Conservation (phyloP, 2,888 invertebrate genomes). For the Nomada lathburiana region DNA sequence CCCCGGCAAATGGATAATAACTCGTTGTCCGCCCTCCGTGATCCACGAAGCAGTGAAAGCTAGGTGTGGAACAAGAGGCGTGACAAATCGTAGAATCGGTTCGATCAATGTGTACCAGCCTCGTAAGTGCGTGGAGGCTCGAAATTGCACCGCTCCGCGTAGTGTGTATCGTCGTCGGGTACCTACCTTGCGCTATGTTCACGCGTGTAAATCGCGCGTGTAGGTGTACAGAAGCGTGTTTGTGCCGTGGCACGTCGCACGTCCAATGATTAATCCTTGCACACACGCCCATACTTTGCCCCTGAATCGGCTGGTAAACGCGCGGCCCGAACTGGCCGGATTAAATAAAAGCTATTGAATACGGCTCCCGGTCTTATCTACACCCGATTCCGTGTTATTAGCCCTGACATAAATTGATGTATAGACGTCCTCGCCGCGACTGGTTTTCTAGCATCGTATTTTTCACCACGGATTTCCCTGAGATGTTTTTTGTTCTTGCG, state of each 20-base stretch:
- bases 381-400: constrained; percentile 64
- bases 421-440: constrained; percentile 29
- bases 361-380: constrained; percentile 70
- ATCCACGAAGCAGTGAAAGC: constrained; percentile 76
- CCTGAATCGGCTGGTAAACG: constrained; percentile 72
- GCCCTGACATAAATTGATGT: constrained; percentile 59
- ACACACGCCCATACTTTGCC: constrained; percentile 73
- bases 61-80: constrained; percentile 79
- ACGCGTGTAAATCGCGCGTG: constrained; percentile 32
- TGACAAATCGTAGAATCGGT: constrained; percentile 79
- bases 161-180: constrained; percentile 26
- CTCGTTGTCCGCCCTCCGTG: constrained; percentile 71
- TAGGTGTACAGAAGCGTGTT: constrained; percentile 31
- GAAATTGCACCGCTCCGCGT: constrained; percentile 35
- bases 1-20: constrained; percentile 24
- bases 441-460: constrained; percentile 9
- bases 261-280: constrained; percentile 68
- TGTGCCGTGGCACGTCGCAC: constrained; percentile 33
- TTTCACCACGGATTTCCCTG: not conserved
- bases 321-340: constrained; percentile 52
- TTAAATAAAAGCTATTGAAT: constrained; percentile 71
- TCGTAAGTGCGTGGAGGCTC: constrained; percentile 60
- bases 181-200: constrained; percentile 31
- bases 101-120: constrained; percentile 71
- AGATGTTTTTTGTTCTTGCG: not conserved